Evolutionary conservation across 2,113 vertebrate species (phyloP).

Genomic region (Myocastor coypus): DNA sequence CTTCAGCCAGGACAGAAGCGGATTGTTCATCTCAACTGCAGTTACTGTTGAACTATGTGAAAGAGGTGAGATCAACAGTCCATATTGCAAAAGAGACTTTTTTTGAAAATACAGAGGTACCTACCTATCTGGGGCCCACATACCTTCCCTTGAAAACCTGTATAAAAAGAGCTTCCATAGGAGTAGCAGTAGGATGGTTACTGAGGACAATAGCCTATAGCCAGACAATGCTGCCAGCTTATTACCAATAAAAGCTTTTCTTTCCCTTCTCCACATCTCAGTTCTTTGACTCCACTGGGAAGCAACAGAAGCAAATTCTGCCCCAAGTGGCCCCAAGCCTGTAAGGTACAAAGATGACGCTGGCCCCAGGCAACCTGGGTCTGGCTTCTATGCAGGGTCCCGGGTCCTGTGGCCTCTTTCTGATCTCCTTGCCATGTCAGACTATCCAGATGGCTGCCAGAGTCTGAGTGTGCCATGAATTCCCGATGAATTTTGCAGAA

Average conservation of each 20-base stretch:
- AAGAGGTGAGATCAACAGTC: background rate
- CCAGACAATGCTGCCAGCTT: background rate
- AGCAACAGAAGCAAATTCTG: background rate
- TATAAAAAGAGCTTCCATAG: background rate
- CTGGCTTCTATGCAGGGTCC: too few species aligned
- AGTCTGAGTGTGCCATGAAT: background rate
- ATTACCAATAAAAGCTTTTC: background rate
- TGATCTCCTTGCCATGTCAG: background rate
- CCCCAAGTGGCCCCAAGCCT: background rate
- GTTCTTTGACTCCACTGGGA: background rate
- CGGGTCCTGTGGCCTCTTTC: background rate
- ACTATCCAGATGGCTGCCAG: background rate
- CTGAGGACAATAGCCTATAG: background rate
- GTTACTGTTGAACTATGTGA: background rate
- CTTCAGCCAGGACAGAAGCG: background rate
- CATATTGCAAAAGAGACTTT: background rate
- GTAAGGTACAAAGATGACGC: too few species aligned
- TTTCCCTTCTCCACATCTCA: background rate
- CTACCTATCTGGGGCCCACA: background rate
- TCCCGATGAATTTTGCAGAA: background rate
- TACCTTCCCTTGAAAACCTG: background rate
- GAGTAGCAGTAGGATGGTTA: background rate
- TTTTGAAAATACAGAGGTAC: background rate
- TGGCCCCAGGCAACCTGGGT: background rate
- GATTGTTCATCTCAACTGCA: background rate